These are phyloP conservation scores for Papilio polytes DNA, from an alignment of 1,140 invertebrate species.

Conservation along the genomic window DNA sequence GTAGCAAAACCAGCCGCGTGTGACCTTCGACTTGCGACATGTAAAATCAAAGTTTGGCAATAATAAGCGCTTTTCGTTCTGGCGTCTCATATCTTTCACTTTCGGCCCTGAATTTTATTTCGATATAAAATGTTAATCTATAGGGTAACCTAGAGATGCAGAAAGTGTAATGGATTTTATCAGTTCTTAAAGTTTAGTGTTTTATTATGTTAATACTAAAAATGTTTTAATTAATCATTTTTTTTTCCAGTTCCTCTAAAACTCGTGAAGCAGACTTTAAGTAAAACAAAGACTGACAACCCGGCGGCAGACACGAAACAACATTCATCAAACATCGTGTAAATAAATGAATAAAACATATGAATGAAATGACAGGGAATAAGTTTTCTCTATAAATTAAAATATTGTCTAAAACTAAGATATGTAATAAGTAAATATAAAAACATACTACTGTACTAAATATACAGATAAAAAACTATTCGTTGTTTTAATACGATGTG, in stretches of 20 bases:
- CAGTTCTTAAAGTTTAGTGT: not conserved
- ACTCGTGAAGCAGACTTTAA: slow-evolving; percentile 34
- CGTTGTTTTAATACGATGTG: too few relatives aligned
- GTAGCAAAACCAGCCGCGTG: not conserved
- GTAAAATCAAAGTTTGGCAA: slow-evolving; percentile 26
- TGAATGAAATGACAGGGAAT: not conserved
- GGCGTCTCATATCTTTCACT: slow-evolving; percentile 5
- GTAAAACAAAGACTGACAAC: slow-evolving; percentile 32
- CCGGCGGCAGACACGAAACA: not conserved
- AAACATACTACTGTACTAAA: not conserved
- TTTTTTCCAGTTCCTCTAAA: slow-evolving; percentile 37
- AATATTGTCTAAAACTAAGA: not conserved
- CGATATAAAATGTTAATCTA: not conserved
- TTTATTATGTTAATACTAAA: not conserved
- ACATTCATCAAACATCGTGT: not conserved
- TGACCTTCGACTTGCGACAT: slow-evolving; percentile 26
- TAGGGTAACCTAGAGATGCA: not conserved
- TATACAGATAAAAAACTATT: not conserved
- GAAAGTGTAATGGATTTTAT: not conserved
- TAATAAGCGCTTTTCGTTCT: slow-evolving; percentile 14
- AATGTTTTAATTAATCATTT: not conserved
- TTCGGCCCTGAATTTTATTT: slow-evolving; percentile 16
- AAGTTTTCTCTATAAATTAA: not conserved
- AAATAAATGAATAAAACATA: not conserved
- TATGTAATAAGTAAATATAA: too few relatives aligned